phyloP scores from a whole-genome alignment of 2,113 vertebrate genomes.

The Ammodytes dubius region DNA sequence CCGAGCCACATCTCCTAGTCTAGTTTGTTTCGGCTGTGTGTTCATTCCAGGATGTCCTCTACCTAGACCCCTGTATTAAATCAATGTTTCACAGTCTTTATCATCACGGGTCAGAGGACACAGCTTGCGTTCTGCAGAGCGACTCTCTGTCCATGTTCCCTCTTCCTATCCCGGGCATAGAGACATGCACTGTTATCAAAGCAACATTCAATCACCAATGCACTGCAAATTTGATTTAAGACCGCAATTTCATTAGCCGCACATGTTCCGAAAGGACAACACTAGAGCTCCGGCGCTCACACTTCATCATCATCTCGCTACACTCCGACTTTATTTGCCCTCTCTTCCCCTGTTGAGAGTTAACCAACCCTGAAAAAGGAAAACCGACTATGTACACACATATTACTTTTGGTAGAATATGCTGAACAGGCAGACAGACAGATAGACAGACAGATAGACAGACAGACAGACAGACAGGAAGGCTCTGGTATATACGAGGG shows the following conservation, averaged over 20 bases:
- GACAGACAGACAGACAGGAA: slow-evolving; percentile 16
- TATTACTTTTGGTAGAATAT: slow-evolving; percentile 46
- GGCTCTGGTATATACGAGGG: slow-evolving; percentile 12
- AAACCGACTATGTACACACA: slow-evolving; percentile 50
- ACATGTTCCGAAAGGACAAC: slow-evolving; percentile 46
- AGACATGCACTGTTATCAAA: slow-evolving; percentile 41
- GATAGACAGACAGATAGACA: slow-evolving; percentile 6
- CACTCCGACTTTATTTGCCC: slow-evolving; percentile 40
- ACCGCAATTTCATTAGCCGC: slow-evolving; percentile 63
- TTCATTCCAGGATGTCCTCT: slow-evolving; percentile 33
- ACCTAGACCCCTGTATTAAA: slow-evolving; percentile 30
- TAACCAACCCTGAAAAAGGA: slow-evolving; percentile 56
- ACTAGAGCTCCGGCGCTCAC: slow-evolving; percentile 27
- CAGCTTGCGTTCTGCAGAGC: not conserved
- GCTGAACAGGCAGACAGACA: slow-evolving; percentile 24
- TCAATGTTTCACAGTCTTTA: slow-evolving; percentile 42
- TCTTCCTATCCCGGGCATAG: slow-evolving; percentile 24
- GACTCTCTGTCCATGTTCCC: slow-evolving; percentile 30
- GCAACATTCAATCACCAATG: slow-evolving; percentile 58
- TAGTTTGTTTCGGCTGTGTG: slow-evolving; percentile 14
- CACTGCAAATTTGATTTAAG: slow-evolving; percentile 70
- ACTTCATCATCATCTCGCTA: slow-evolving; percentile 41
- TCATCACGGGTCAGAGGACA: slow-evolving; percentile 49
- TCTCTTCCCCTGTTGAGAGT: slow-evolving; percentile 37
- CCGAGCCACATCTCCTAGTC: not conserved